Conservation (phyloP, 2,797 vertebrate genomes). For the Lithobates pipiens region DNA sequence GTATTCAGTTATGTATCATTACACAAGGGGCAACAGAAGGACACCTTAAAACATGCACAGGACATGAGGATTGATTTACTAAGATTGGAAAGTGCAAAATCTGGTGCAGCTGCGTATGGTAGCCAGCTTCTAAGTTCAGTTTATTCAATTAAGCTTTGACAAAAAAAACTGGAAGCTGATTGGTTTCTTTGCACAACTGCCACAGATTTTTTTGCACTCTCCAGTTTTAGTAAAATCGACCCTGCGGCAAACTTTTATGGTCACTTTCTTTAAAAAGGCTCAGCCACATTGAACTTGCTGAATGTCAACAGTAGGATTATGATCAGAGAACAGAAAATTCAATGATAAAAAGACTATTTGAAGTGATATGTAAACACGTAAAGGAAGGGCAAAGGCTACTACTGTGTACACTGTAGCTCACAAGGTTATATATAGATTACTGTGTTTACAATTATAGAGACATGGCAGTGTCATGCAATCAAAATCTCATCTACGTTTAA, state of each 20-base stretch:
- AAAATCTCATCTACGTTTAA: background rate
- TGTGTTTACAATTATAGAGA: background rate
- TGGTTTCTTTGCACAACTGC: too few species aligned
- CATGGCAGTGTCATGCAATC: background rate
- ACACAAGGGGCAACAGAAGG: background rate
- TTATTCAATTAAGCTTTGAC: too few species aligned
- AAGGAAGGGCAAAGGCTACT: slow-evolving; percentile 8
- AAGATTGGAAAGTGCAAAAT: too few species aligned
- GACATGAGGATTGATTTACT: background rate
- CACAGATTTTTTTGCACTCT: too few species aligned
- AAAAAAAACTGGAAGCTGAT: too few species aligned
- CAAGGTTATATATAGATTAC: background rate
- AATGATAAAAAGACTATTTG: background rate
- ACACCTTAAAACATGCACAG: background rate
- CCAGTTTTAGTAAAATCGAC: too few species aligned
- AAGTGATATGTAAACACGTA: slow-evolving; percentile 1
- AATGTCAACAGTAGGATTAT: background rate
- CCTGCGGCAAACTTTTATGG: background rate
- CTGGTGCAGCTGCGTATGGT: too few species aligned
- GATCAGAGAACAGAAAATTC: background rate
- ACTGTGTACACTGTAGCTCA: background rate
- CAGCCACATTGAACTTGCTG: background rate
- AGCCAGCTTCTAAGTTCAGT: too few species aligned
- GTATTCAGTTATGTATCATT: background rate
- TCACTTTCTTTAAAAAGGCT: background rate